Percentiles rank a stretch among this genome's conserved stretches.
Conservation (phyloP, 2,797 vertebrate species). For the Anguilla marmorata region DNA sequence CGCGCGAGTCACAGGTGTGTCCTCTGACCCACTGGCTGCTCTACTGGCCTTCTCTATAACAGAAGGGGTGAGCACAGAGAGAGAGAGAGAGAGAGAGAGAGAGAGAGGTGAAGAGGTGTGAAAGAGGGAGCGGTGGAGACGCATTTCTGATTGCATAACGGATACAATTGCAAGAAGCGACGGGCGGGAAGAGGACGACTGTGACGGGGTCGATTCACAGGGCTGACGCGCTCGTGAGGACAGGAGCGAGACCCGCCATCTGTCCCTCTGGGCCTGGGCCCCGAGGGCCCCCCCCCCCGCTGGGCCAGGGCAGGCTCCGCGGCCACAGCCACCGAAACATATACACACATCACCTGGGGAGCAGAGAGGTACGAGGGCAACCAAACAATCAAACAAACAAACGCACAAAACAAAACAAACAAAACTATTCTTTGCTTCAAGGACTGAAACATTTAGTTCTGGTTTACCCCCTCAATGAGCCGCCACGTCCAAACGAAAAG, state of each 20-base stretch:
- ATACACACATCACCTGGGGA: too few relatives aligned
- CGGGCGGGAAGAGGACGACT: neutral
- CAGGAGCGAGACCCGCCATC: neutral
- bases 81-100: neutral
- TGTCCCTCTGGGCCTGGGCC: neutral
- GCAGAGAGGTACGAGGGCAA: too few relatives aligned
- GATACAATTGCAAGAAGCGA: neutral
- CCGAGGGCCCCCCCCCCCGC: neutral
- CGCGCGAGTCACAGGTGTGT: neutral
- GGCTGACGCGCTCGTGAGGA: neutral
- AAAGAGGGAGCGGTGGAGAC: neutral
- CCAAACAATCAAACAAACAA: too few relatives aligned
- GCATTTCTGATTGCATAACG: neutral
- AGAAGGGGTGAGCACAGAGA: neutral
- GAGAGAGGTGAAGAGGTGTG: neutral
- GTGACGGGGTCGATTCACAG: neutral
- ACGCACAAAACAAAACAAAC: too few relatives aligned
- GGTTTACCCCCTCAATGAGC: neutral
- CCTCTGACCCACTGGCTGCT: neutral
- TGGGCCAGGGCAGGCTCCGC: too few relatives aligned
- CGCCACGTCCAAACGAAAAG: neutral
- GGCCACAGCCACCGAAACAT: too few relatives aligned
- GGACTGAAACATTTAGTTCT: neutral
- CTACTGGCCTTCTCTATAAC: neutral
- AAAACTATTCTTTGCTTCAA: neutral